These are phyloP conservation scores for Coilia nasus DNA, from an alignment of 2,797 vertebrate species.

Conservation along the genomic window DNA sequence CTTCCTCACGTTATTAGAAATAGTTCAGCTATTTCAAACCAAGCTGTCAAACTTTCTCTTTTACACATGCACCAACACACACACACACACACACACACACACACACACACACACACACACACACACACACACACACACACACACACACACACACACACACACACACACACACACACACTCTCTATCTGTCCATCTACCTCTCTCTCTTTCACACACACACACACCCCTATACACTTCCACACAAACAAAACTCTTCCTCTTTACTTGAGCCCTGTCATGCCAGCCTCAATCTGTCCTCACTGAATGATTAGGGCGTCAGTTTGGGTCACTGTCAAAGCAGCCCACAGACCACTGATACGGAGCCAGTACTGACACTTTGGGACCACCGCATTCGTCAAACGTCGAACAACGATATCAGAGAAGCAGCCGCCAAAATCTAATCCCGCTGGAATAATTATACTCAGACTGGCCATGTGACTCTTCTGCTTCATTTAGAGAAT, in stretches of 20 bases:
- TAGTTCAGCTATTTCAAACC: not conserved
- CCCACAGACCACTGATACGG: not conserved
- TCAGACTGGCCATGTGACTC: not conserved
- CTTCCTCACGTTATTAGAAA: not conserved
- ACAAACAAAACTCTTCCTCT: not conserved
- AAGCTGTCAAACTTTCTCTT: not conserved
- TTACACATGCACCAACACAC: not conserved
- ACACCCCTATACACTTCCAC: too few relatives aligned
- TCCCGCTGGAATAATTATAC: not conserved
- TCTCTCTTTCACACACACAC: too few relatives aligned
- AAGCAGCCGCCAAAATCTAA: not conserved
- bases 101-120: not conserved
- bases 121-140: not conserved
- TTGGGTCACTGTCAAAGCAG: not conserved
- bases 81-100: not conserved
- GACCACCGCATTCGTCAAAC: not conserved
- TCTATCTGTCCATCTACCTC: too few relatives aligned
- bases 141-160: slow-evolving; percentile 1
- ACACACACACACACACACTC: not conserved
- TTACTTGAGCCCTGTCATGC: not conserved
- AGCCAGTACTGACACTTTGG: not conserved
- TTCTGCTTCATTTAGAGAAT: not conserved
- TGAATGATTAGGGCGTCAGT: not conserved
- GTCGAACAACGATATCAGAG: not conserved
- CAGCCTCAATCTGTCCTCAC: slow-evolving; percentile 16